Conservation (phyloP, 2,888 invertebrate genomes). For the Pseudoips prasinana region DNA sequence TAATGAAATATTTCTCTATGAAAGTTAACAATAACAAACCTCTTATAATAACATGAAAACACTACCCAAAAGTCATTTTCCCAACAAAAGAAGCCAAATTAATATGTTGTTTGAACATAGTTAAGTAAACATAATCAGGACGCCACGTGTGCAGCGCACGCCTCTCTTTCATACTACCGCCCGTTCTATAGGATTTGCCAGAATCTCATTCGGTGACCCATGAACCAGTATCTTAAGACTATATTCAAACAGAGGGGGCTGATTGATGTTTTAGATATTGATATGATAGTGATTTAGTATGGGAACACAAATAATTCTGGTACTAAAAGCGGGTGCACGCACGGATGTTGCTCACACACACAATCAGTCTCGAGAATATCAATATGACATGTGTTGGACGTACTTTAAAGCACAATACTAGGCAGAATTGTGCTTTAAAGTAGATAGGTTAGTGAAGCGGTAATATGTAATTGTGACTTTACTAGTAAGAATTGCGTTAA, state of each 20-base stretch:
- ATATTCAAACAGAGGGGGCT: slow-evolving; percentile 71
- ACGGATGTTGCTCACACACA: too few relatives aligned
- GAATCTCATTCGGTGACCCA: slow-evolving; percentile 67
- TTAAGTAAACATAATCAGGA: slow-evolving; percentile 77
- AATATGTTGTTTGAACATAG: slow-evolving; percentile 80
- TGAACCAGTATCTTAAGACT: slow-evolving; percentile 74
- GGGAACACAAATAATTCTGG: slow-evolving; percentile 45
- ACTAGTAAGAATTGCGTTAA: too few relatives aligned
- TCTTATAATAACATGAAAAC: slow-evolving; percentile 27
- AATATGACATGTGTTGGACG: too few relatives aligned
- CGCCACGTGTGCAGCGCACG: slow-evolving; percentile 69
- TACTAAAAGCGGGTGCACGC: too few relatives aligned
- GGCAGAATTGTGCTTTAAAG: too few relatives aligned
- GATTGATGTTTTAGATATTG: slow-evolving; percentile 75
- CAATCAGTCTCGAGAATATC: too few relatives aligned
- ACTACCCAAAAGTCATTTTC: slow-evolving; percentile 69
- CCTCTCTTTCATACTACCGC: slow-evolving; percentile 52
- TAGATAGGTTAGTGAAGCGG: too few relatives aligned
- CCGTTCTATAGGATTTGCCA: slow-evolving; percentile 67
- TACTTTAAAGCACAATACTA: too few relatives aligned
- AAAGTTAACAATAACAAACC: too few relatives aligned
- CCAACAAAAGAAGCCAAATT: slow-evolving; percentile 72
- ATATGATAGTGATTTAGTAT: slow-evolving; percentile 55
- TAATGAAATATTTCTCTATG: too few relatives aligned
- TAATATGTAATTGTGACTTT: too few relatives aligned